These are phyloP conservation scores for Acestrorhynchus altus DNA, from an alignment of 2,797 vertebrate genomes.

Conservation along the genomic window DNA sequence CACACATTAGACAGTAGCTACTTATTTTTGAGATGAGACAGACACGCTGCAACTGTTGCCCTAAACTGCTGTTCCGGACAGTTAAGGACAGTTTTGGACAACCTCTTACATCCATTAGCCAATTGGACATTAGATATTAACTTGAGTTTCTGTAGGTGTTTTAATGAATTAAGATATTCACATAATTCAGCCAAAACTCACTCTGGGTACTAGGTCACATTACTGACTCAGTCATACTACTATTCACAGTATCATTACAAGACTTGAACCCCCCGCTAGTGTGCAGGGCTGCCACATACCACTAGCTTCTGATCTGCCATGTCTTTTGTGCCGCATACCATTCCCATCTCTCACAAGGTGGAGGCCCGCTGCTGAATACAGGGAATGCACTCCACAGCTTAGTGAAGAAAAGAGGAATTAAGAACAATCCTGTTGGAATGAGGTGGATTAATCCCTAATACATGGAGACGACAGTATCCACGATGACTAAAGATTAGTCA, in stretches of 20 bases:
- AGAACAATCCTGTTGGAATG: not conserved
- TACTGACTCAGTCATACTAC: no score
- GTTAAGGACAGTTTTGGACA: no score
- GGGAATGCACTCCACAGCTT: not conserved
- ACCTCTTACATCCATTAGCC: no score
- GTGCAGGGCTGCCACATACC: not conserved
- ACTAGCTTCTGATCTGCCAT: not conserved
- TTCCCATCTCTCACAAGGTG: conserved; percentile 34
- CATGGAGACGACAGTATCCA: not conserved
- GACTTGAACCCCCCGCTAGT: no score
- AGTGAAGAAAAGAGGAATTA: not conserved
- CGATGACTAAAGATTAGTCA: not conserved
- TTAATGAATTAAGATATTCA: no score
- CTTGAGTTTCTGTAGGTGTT: no score
- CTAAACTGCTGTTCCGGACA: not conserved
- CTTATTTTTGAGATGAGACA: not conserved
- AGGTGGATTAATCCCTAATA: not conserved
- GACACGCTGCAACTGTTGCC: no score
- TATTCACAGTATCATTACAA: no score
- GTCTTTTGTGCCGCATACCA: conserved; percentile 18
- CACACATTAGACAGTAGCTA: no score
- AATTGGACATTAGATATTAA: no score
- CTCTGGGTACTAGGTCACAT: no score
- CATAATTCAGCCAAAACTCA: no score
- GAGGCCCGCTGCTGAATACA: not conserved